Percentiles rank a stretch among this genome's conserved stretches.
phyloP scores from a whole-genome alignment of 2,888 invertebrate genomes.

The Phaedon cochleariae region DNA sequence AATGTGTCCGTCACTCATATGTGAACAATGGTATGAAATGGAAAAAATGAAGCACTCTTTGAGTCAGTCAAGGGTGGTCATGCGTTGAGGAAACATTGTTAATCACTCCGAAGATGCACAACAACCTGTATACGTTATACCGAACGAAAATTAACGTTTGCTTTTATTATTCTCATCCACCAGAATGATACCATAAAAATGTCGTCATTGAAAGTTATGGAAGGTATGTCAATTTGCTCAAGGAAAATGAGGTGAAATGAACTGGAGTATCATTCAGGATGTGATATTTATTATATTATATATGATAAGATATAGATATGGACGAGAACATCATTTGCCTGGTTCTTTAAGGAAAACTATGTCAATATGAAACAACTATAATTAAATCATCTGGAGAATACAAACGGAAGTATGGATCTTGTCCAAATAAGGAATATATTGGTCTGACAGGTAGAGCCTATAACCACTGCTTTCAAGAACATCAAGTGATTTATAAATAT shows the following conservation, averaged over 20 bases:
- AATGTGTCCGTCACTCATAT: conserved; percentile 35
- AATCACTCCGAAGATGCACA: conserved; percentile 50
- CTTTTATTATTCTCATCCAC: conserved; percentile 30
- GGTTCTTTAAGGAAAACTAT: too few relatives aligned
- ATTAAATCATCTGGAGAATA: too few relatives aligned
- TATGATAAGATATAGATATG: not conserved
- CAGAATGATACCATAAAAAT: conserved; percentile 32
- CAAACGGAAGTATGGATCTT: too few relatives aligned
- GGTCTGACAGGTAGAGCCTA: too few relatives aligned
- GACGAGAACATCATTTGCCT: not conserved
- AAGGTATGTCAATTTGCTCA: conserved; percentile 18
- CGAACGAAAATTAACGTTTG: conserved; percentile 33
- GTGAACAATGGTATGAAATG: conserved; percentile 48
- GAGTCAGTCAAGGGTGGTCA: conserved; percentile 47
- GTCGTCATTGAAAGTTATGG: conserved; percentile 30
- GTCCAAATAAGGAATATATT: too few relatives aligned
- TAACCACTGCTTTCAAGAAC: too few relatives aligned
- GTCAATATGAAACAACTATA: too few relatives aligned
- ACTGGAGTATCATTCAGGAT: conserved; percentile 2
- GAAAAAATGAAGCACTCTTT: conserved; percentile 49
- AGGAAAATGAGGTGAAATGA: conserved; percentile 15
- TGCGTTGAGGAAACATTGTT: conserved; percentile 49
- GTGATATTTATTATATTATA: too few relatives aligned
- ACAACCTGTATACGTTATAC: conserved; percentile 43
- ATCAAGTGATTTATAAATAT: too few relatives aligned